Percentiles rank a stretch among this genome's conserved stretches.
phyloP scores from a whole-genome alignment of 2,113 vertebrate genomes.

The Oncorhynchus clarkii region DNA sequence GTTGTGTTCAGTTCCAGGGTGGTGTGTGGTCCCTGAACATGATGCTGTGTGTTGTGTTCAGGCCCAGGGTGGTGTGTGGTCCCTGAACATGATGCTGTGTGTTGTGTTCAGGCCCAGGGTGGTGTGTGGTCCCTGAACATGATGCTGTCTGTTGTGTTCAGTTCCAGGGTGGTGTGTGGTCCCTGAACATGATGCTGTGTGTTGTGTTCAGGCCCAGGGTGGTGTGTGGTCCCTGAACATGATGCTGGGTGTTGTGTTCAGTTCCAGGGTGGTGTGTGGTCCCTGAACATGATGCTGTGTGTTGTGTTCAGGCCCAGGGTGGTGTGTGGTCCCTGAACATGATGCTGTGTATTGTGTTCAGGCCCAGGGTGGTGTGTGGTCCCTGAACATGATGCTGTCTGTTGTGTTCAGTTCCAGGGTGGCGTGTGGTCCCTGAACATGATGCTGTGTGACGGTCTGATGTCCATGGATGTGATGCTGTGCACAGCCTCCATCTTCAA shows the following conservation, averaged over 20 bases:
- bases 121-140: too few species aligned
- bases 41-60: too few species aligned
- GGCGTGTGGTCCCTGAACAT: conserved; percentile 84
- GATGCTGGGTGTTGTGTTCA: conserved; percentile 52
- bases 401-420: conserved; percentile 83
- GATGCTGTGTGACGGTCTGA: conserved; percentile 83
- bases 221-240: too few species aligned
- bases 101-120: too few species aligned
- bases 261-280: conserved; percentile 78
- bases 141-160: too few species aligned
- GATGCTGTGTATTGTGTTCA: conserved; percentile 76
- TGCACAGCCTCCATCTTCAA: conserved; percentile 95
- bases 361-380: conserved; percentile 91
- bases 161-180: too few species aligned
- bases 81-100: too few species aligned
- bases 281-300: conserved; percentile 1
- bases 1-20: too few species aligned
- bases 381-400: conserved; percentile 73
- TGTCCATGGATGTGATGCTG: conserved; percentile 95
- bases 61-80: too few species aligned
- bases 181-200: too few species aligned
- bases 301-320: conserved; percentile 83
- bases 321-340: conserved; percentile 84
- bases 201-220: too few species aligned
- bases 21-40: too few species aligned